These are phyloP conservation scores for Phaetusa simplex DNA, from an alignment of 2,113 vertebrate genomes.

Conservation along the genomic window DNA sequence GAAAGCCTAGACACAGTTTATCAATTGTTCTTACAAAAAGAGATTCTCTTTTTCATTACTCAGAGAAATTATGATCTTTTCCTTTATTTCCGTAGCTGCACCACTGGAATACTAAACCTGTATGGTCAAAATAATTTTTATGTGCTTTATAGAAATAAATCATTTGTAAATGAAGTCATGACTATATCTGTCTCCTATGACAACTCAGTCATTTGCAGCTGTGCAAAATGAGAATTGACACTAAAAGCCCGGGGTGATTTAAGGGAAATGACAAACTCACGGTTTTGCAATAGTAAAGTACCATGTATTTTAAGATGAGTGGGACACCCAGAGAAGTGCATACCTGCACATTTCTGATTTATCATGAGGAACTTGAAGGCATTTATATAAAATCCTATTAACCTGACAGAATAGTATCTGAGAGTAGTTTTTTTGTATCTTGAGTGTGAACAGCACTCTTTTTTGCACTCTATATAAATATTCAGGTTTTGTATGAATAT, in stretches of 20 bases:
- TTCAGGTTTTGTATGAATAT: not conserved
- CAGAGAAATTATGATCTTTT: constrained; percentile 20
- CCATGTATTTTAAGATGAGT: not conserved
- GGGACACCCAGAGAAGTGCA: not conserved
- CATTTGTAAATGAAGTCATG: constrained; percentile 18
- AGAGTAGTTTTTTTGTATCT: not conserved
- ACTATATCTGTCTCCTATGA: constrained; percentile 43
- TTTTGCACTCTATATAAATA: not conserved
- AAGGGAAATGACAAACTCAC: constrained; percentile 23
- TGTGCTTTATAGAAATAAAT: constrained; percentile 51
- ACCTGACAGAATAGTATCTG: not conserved
- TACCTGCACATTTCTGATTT: not conserved
- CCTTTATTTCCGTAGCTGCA: constrained; percentile 6
- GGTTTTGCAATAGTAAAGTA: not conserved
- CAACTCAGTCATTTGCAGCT: constrained; percentile 45
- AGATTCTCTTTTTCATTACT: not conserved
- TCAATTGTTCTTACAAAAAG: not conserved
- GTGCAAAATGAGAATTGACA: constrained; percentile 40
- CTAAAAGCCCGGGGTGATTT: constrained; percentile 60
- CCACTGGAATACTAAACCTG: not conserved
- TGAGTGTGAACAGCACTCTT: not conserved
- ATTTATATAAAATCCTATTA: not conserved
- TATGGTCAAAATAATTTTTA: not conserved
- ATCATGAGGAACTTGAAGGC: not conserved
- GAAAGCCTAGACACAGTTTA: not conserved